These are phyloP conservation scores for Apotomis betuletana DNA, from an alignment of 2,888 invertebrate genomes.

Conservation along the genomic window DNA sequence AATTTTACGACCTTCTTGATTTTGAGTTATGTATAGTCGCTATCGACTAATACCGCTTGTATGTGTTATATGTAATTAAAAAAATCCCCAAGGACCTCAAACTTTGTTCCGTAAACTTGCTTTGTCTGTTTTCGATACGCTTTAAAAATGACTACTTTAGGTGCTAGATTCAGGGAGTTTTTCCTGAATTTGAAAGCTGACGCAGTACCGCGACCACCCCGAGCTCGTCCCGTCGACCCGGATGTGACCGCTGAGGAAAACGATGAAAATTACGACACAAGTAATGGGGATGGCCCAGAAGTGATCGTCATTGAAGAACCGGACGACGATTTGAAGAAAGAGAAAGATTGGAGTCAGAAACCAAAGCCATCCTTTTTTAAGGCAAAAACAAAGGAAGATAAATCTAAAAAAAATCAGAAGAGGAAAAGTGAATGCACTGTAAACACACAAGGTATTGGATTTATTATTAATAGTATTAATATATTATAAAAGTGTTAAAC, in stretches of 20 bases:
- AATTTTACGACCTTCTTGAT: background rate
- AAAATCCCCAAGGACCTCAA: background rate
- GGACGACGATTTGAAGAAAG: slow-evolving; percentile 53
- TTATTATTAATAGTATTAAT: no score
- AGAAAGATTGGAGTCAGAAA: slow-evolving; percentile 55
- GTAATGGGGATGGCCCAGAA: slow-evolving; percentile 50
- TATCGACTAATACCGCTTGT: background rate
- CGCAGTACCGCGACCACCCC: slow-evolving; percentile 78
- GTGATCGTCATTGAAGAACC: slow-evolving; percentile 61
- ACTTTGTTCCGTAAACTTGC: background rate
- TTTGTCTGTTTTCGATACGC: slow-evolving; percentile 19
- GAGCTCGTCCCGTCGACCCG: slow-evolving; percentile 53
- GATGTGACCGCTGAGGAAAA: slow-evolving; percentile 36
- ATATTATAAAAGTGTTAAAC: no score
- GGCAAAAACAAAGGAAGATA: slow-evolving; percentile 50
- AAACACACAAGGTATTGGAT: slow-evolving; percentile 67
- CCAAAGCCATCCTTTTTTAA: slow-evolving; percentile 56
- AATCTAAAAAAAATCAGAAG: slow-evolving; percentile 46
- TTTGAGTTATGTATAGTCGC: background rate
- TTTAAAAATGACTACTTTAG: slow-evolving; percentile 50
- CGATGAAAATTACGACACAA: slow-evolving; percentile 44
- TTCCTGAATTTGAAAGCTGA: slow-evolving; percentile 79
- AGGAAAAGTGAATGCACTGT: slow-evolving; percentile 54
- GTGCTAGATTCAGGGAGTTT: slow-evolving; percentile 66
- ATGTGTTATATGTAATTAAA: slow-evolving; percentile 8